Evolutionary conservation across 2,113 vertebrate genomes (phyloP), one percentile per base, ranked within the genome.

Genomic region (Argyrosomus japonicus): DNA sequence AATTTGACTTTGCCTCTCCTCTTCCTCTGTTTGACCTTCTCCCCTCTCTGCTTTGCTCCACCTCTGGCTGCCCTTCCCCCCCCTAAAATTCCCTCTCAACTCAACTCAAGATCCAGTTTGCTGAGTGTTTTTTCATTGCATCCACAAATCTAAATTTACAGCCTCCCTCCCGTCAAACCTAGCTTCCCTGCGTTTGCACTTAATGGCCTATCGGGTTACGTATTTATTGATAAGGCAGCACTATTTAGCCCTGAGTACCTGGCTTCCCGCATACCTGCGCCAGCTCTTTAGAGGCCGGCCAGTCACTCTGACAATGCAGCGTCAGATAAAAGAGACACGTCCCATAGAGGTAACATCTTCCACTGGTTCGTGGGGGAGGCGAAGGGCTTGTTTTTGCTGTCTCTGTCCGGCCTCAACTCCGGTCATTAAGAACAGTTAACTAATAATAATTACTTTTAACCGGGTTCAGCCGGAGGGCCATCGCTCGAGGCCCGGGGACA

Each of bases 371-470:
- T 75, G 74, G 82, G 75, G 3, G 75, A 75, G 82, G 75, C 3
- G 75, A 76, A 74, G 43, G n/a, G 36, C 75, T 75, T 82, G 70
- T 88, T 87, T 40, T 82, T 81, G 79, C 86, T 60, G 45, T 91
- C 21, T 87, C 77, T 87, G 86, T 36, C 84, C 85, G 3, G 12
- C 40, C 68, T 79, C 79, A 82, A 43, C 80, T 65, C 40, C 29
- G 47, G 88, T 90, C 93, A 94, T 95, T 94, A 95, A 88, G 92
- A 95, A 90, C 89, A 93, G 89, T 95, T 94, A 96, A 67, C 81
- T 93, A 95, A 69, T 83, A 91, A 93, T 95, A 92, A 93, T 95
- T 91, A 95, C 90, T 88, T 91, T 91, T 67, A 85, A 74, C 86
- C 40, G 64, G 74, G 83, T 88, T 87, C 86, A 86, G 73, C 64